phyloP scores from a whole-genome alignment of 2,113 vertebrate species.

The Carollia perspicillata region DNA sequence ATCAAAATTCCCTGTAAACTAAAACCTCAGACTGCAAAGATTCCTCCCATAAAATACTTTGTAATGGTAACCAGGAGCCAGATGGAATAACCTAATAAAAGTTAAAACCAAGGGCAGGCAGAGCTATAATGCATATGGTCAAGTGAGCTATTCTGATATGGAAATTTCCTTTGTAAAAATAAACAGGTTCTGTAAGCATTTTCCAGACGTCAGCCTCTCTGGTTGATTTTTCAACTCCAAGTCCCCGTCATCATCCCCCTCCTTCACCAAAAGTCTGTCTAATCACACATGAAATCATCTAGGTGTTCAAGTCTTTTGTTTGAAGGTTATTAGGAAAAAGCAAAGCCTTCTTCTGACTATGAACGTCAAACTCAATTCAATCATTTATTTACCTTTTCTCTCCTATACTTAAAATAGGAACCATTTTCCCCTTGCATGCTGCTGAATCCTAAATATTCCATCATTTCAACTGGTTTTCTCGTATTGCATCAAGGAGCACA shows the following conservation, averaged over 20 bases:
- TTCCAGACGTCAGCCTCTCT: slow-evolving; percentile 39
- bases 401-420: not conserved
- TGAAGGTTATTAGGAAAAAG: not conserved
- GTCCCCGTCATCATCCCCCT: not conserved
- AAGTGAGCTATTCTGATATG: slow-evolving; percentile 36
- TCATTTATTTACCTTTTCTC: not conserved
- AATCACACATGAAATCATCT: not conserved
- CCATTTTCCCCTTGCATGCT: not conserved
- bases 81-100: slow-evolving; percentile 73
- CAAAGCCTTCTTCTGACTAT: not conserved
- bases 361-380: slow-evolving; percentile 3
- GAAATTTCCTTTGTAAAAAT: slow-evolving; percentile 48
- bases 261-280: not conserved
- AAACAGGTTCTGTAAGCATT: slow-evolving; percentile 33
- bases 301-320: not conserved
- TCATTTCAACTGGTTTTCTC: not conserved
- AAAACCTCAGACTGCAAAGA: slow-evolving; percentile 56
- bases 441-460: not conserved
- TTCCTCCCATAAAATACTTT: slow-evolving; percentile 25
- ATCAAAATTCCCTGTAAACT: slow-evolving; percentile 55
- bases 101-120: slow-evolving; percentile 36
- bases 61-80: slow-evolving; percentile 66
- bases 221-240: slow-evolving; percentile 6
- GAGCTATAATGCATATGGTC: slow-evolving; percentile 50
- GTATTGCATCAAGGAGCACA: not conserved